A percentile compares a stretch with the other conserved stretches of the same genome.
Conservation (phyloP, 2,888 invertebrate species). For the Ennomos erosarius region DNA sequence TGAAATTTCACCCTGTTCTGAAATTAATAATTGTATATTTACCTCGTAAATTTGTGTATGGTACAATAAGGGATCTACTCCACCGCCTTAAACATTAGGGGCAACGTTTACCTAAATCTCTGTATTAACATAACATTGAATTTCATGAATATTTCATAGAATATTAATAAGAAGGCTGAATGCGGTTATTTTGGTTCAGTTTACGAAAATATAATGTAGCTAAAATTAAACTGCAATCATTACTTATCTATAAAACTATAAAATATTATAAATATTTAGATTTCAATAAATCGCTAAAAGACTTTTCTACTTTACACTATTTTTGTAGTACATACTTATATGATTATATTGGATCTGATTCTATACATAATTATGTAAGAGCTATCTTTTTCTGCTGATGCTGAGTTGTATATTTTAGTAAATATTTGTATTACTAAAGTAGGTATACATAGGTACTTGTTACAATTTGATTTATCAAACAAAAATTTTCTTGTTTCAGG, state of each 20-base stretch:
- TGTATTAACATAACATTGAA: slow-evolving; percentile 69
- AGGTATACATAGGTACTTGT: background rate
- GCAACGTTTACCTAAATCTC: slow-evolving; percentile 57
- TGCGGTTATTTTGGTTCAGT: slow-evolving; percentile 22
- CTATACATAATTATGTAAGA: too few species aligned
- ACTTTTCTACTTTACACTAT: too few species aligned
- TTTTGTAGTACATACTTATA: too few species aligned
- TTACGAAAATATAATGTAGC: slow-evolving; percentile 13
- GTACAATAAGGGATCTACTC: slow-evolving; percentile 43
- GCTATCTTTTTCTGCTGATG: slow-evolving; percentile 15
- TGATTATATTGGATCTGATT: too few species aligned
- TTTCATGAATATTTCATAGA: slow-evolving; percentile 65
- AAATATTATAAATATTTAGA: background rate
- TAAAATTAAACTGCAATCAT: slow-evolving; percentile 6
- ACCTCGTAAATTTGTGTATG: background rate
- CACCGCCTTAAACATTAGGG: slow-evolving; percentile 50
- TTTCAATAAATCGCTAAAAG: too few species aligned
- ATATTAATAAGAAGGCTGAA: slow-evolving; percentile 43
- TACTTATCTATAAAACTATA: background rate
- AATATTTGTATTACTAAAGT: too few species aligned
- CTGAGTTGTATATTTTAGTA: too few species aligned
- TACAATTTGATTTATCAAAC: background rate
- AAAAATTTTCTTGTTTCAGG: slow-evolving; percentile 61
- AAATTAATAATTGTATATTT: too few species aligned
- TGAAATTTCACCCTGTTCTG: too few species aligned